Evolutionary conservation across 2,797 vertebrate genomes (phyloP), one percentile per base, ranked within the genome.

Genomic region (Bufotes viridis): DNA sequence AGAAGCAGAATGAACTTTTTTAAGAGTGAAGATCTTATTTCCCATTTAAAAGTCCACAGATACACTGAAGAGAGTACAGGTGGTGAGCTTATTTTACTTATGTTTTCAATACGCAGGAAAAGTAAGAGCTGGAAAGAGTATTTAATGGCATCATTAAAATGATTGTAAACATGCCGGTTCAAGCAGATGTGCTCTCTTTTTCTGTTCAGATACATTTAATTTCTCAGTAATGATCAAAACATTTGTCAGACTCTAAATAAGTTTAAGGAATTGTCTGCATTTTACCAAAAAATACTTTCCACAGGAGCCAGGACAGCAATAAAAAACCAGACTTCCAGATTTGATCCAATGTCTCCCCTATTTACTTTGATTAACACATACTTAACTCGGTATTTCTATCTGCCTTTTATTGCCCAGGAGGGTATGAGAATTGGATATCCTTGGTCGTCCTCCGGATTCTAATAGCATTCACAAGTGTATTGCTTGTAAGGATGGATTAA

Each of bases 141-240:
- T 91, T 91, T 93, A 94, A 94, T 93, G 87, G 93, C 90, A 91
- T 92, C 93, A 93, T 94, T 94, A 94, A 95, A 95, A 91, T 93
- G 93, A 94, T 92, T 93, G 92, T 94, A 94, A 94, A 93, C 94
- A 94, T 94, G 91, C 91, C 90, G 91, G 65, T 89, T 92, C 90
- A 91, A 91, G 92, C 93, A 94, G 93, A 93, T 92, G 93, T 91
- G 88, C 92, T 90, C 72, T 92, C 93, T 92, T 90, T 90, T 92
- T 93, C 90, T 93, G 90, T 90, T 93, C 91, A 90, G 92, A 91
- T 60, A 70, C 91, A 87, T 92, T 93, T 0, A 0, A 90, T 92
- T 93, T 93, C 70, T 93, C 93, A 88, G 90, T 91, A 92, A 91
- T 93, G 93, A 94, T 94, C 93, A 95, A 95, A 95, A 89, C 93